Conservation (phyloP, 2,888 invertebrate species). For the Apodemia hepburni region DNA sequence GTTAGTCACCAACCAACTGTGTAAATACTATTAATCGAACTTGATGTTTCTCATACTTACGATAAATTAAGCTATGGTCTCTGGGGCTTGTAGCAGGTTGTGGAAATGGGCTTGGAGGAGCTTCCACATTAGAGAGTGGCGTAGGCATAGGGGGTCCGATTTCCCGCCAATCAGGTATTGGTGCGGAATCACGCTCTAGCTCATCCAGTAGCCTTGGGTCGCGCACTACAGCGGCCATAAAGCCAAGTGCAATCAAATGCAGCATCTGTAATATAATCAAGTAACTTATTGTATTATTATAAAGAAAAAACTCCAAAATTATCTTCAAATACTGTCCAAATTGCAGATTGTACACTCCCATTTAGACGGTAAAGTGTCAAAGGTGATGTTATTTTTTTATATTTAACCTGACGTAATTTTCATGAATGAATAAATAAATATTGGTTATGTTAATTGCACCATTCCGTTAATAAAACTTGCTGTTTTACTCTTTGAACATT, state of each 20-base stretch:
- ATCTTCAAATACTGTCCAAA: too few relatives aligned
- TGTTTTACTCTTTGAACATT: too few relatives aligned
- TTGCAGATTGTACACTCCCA: too few relatives aligned
- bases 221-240: constrained; percentile 86
- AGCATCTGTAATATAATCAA: constrained; percentile 78
- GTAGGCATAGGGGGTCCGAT: constrained; percentile 81
- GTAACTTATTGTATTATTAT: too few relatives aligned
- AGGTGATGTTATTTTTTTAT: too few relatives aligned
- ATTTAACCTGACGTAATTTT: too few relatives aligned
- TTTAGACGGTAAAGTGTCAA: too few relatives aligned
- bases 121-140: constrained; percentile 85
- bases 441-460: too few relatives aligned
- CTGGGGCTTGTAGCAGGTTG: constrained; percentile 64
- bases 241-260: constrained; percentile 86
- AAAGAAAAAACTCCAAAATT: too few relatives aligned
- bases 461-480: too few relatives aligned
- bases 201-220: constrained; percentile 85
- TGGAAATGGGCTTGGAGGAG: constrained; percentile 76
- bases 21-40: background rate
- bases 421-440: too few relatives aligned
- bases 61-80: constrained; percentile 83
- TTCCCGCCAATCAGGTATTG: constrained; percentile 57
- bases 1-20: background rate
- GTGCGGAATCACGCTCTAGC: constrained; percentile 74
- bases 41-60: constrained; percentile 65